These are phyloP conservation scores for Dascillus cervinus DNA, from an alignment of 2,888 invertebrate genomes.

Conservation along the genomic window DNA sequence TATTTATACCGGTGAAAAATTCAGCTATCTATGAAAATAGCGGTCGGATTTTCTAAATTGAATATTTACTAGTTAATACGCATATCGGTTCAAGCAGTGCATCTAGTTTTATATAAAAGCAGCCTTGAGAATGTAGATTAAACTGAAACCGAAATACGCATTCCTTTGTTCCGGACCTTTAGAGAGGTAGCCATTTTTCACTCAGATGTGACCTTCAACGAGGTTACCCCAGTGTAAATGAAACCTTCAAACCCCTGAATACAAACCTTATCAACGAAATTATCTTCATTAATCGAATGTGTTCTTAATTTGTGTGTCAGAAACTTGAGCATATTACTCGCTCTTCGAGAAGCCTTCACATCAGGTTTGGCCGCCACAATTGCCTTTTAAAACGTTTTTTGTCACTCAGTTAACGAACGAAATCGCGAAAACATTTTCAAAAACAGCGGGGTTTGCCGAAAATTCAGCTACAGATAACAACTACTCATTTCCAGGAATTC, in stretches of 20 bases:
- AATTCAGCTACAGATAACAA: constrained; percentile 19
- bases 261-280: constrained; percentile 67
- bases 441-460: constrained; percentile 4
- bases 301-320: constrained; percentile 78
- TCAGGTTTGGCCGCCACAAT: constrained; percentile 43
- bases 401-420: too few species aligned
- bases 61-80: too few species aligned
- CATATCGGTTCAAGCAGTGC: too few species aligned
- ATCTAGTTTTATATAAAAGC: constrained; percentile 7
- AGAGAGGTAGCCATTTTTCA: constrained; percentile 55
- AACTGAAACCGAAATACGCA: constrained; percentile 28
- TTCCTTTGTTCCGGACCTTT: constrained; percentile 55
- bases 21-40: constrained; percentile 3
- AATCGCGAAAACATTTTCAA: constrained; percentile 25
- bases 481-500: constrained; percentile 25
- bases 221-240: too few species aligned
- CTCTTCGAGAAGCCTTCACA: constrained; percentile 38
- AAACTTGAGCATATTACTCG: constrained; percentile 81
- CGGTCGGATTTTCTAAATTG: too few species aligned
- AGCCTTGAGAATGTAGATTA: constrained; percentile 8
- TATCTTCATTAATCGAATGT: constrained; percentile 79
- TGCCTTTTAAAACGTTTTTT: too few species aligned
- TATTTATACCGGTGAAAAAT: constrained; percentile 27
- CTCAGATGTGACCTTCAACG: constrained; percentile 45
- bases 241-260: too few species aligned